Base-by-base conservation (phyloP, 2,888 invertebrate species). In the Tipula unca region DNA sequence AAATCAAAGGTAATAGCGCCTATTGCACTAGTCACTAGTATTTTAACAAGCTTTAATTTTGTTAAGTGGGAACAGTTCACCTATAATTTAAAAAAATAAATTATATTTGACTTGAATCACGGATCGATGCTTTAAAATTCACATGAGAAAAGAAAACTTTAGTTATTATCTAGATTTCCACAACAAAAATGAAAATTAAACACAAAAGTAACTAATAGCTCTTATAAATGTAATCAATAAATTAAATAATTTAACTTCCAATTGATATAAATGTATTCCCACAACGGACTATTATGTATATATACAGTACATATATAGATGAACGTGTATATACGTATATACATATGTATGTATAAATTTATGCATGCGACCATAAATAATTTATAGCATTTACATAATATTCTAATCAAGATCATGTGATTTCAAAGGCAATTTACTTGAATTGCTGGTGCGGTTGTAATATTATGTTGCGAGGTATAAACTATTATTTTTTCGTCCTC, bases 331-430 rank as follows among this genome's bases (percentile, higher is more conserved):
- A 48, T n/a, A n/a, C 17, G 39, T 48, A 48, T 48, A 17, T 17
- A 48, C 10, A 69, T 17, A 69, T 10, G 25, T 25, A 25, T 25
- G 6, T 10, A 48, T 17, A 48, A 3, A 69, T 69, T 25, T 69
- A 69, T 69, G 69, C 69, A 69, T 69, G 69, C 69, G 69, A 69
- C 25, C 69, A 69, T 69, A 69, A 69, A 69, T 69, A 69, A 25
- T 69, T 69, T 69, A 69, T 69, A 69, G 8, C 69, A 69, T 69
- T 69, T 69, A 69, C 69, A 69, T 69, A 69, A 69, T 69, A 69
- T 25, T 20, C 6, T 69, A 69, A 69, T 69, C 69, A 69, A 69
- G 69, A 69, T 69, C 69, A 69, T 69, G 25, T 69, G 69, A 69
- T 69, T 69, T 25, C 25, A 25, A 69, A 69, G 25, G 69, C 69